phyloP scores from a whole-genome alignment of 2,113 vertebrate species.

The Sturnira hondurensis region DNA sequence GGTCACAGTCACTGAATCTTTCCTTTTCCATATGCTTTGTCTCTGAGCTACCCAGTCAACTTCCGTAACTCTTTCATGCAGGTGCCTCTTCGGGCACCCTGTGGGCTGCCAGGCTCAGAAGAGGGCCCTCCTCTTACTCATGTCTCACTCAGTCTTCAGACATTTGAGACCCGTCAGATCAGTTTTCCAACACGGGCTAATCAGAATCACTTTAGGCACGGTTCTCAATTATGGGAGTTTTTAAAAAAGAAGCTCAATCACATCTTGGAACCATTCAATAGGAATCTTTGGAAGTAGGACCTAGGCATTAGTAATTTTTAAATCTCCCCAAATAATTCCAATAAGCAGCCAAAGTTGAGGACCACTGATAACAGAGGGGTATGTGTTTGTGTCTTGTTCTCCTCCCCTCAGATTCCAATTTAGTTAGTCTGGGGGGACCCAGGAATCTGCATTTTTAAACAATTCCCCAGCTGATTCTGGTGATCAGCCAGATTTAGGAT shows the following conservation, averaged over 20 bases:
- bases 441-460: not conserved
- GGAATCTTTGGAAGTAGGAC: not conserved
- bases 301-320: not conserved
- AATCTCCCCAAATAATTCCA: not conserved
- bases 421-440: not conserved
- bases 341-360: not conserved
- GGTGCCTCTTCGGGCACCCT: not conserved
- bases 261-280: not conserved
- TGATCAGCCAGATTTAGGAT: not conserved
- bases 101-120: not conserved
- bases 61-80: not conserved
- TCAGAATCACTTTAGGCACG: not conserved
- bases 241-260: not conserved
- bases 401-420: not conserved
- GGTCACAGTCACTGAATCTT: not conserved
- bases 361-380: not conserved
- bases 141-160: not conserved
- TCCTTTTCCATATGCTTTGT: not conserved
- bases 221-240: not conserved
- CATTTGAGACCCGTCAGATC: not conserved
- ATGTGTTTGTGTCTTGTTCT: not conserved
- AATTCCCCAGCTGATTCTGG: not conserved
- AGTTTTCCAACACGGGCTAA: not conserved
- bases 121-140: not conserved
- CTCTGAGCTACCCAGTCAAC: not conserved